Percentiles rank a stretch among this genome's conserved stretches.
These are phyloP conservation scores for Theristicus caerulescens DNA, from an alignment of 2,113 vertebrate species.

Conservation along the genomic window DNA sequence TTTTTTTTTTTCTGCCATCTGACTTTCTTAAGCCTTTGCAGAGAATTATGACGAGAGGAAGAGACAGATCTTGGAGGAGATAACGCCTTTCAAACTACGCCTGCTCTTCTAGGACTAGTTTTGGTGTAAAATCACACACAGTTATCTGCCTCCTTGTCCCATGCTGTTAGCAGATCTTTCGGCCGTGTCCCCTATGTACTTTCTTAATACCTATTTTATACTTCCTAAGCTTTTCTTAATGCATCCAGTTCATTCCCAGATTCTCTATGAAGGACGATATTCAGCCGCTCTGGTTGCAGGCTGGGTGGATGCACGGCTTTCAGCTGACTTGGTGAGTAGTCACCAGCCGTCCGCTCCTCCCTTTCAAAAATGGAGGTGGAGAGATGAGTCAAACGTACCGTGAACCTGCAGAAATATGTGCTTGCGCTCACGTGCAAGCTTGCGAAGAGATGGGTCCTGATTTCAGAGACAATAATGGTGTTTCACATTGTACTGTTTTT, in stretches of 20 bases:
- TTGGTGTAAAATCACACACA: not conserved
- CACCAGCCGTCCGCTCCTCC: not conserved
- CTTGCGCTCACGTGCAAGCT: not conserved
- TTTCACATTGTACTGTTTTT: not conserved
- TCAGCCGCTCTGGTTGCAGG: not conserved
- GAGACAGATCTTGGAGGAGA: not conserved
- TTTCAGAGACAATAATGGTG: not conserved
- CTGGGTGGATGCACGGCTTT: not conserved
- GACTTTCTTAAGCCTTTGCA: not conserved
- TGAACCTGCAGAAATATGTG: not conserved
- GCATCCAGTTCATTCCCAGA: not conserved
- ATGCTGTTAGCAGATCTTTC: not conserved
- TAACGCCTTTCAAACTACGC: not conserved
- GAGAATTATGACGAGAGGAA: not conserved
- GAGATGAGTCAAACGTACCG: not conserved
- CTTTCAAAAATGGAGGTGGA: not conserved
- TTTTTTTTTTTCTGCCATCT: not conserved
- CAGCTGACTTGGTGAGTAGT: not conserved
- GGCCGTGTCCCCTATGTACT: not conserved
- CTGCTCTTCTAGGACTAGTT: not conserved
- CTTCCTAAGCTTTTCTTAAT: not conserved
- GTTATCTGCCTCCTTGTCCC: not conserved
- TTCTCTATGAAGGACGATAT: not conserved
- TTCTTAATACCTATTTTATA: not conserved
- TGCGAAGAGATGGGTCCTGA: not conserved